phyloP scores from a whole-genome alignment of 2,888 invertebrate species.

The Drosophila mayaguana region DNA sequence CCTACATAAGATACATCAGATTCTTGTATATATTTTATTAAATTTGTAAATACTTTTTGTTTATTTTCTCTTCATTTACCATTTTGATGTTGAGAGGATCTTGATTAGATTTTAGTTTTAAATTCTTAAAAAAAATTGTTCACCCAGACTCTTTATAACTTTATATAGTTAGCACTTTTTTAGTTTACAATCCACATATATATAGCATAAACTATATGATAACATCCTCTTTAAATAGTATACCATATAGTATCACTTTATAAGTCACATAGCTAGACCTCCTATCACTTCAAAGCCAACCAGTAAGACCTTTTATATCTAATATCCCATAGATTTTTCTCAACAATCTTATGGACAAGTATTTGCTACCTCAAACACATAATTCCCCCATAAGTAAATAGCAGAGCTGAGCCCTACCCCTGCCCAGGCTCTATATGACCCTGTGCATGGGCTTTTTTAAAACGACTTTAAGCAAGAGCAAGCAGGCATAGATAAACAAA shows the following conservation, averaged over 20 bases:
- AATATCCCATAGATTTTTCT: not conserved
- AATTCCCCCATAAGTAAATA: constrained; percentile 3
- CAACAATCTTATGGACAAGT: not conserved
- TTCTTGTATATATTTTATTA: no score
- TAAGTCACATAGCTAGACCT: not conserved
- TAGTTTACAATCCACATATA: not conserved
- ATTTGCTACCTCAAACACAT: constrained; percentile 8
- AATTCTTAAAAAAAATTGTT: no score
- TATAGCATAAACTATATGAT: not conserved
- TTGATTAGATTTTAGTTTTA: no score
- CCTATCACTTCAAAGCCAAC: no score
- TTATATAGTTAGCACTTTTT: no score
- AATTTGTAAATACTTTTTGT: no score
- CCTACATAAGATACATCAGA: no score
- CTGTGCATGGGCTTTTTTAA: constrained; percentile 29
- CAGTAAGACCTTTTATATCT: not conserved
- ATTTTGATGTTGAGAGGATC: no score
- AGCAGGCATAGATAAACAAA: constrained; percentile 71
- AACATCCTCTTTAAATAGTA: not conserved
- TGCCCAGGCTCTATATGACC: not conserved
- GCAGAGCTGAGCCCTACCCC: not conserved
- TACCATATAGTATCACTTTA: not conserved
- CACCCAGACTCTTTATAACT: no score
- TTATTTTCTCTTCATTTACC: no score
- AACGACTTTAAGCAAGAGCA: constrained; percentile 60